Evolutionary conservation across 2,888 invertebrate species (phyloP), one percentile per base, ranked within the genome.

Genomic region (Aethes cnicana): DNA sequence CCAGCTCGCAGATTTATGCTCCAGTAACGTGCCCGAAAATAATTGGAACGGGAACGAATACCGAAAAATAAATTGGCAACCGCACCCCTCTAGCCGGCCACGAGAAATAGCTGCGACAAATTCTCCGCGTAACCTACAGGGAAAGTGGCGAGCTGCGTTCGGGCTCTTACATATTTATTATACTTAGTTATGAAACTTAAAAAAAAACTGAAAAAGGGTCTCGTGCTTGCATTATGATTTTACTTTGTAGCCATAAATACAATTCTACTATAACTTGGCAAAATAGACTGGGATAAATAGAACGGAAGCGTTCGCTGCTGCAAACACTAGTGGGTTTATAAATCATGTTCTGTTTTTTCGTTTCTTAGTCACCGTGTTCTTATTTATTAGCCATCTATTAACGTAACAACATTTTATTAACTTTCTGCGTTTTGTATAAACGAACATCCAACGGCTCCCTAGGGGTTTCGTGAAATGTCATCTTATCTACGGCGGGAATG

Each of bases 11-110:
- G 83, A 83, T 83, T 84, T 81, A 81, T 85, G 76, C 75, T 66
- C 69, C 73, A 77, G 78, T 79, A 83, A 77, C 83, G 74, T 78
- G 80, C 81, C 84, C 79, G 75, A 81, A 86, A 88, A 87, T 87
- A 87, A 88, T 87, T 87, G 86, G 85, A 81, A 77, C 67, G 75
- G 76, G 75, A 79, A 78, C 83, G 83, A 82, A 84, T 84, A 83
- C 78, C 82, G 83, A 82, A 84, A 85, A 83, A 88, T 86, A 87
- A 85, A 84, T 85, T 77, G 81, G 72, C 66, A 65, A 54, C 67
- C 66, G 59, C 65, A 62, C 63, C 64, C 66, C 59, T 60, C 61
- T 65, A 59, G 56, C 62, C 64, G 62, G 62, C 67, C 68, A 61
- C 76, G 73, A 71, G 72, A 70, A 74, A 72, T 72, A 73, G 72